Evolutionary conservation across 1,140 invertebrate genomes (phyloP).

Genomic region (Anadara kagoshimensis): DNA sequence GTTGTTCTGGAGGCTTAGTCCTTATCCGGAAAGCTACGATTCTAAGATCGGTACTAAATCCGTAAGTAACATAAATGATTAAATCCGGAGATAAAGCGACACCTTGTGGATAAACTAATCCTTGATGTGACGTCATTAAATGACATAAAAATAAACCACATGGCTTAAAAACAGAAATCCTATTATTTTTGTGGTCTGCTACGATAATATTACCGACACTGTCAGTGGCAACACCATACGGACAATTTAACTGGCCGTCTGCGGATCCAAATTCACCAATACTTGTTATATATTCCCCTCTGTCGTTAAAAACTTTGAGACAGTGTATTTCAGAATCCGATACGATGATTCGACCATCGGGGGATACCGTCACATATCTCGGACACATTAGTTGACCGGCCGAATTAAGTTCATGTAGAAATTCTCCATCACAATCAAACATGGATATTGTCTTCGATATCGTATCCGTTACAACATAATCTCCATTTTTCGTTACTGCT

Average conservation of each 20-base stretch:
- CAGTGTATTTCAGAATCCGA: conserved; percentile 64
- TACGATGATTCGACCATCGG: conserved; percentile 51
- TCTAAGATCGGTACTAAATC: conserved; percentile 6
- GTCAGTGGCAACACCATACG: conserved; percentile 92
- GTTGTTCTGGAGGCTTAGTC: no score
- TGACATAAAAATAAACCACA: conserved; percentile 52
- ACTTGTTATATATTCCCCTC: conserved; percentile 68
- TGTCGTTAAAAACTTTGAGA: conserved; percentile 59
- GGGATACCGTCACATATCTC: conserved; percentile 48
- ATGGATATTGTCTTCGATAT: conserved; percentile 34
- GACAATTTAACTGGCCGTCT: conserved; percentile 86
- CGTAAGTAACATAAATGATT: conserved; percentile 45
- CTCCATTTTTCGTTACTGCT: conserved; percentile 39
- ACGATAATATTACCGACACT: conserved; percentile 86
- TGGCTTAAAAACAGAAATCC: conserved; percentile 68
- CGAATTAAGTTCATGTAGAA: conserved; percentile 23
- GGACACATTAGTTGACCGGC: conserved; percentile 26
- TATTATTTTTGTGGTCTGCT: conserved; percentile 93
- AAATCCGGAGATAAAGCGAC: conserved; percentile 41
- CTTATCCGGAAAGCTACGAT: no score
- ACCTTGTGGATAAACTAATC: conserved; percentile 51
- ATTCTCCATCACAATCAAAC: conserved; percentile 30
- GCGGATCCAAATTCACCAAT: conserved; percentile 84
- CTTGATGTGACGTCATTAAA: conserved; percentile 45
- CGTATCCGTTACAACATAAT: conserved; percentile 44